Conservation (phyloP, 1,140 invertebrate species). For the Pinna nobilis region DNA sequence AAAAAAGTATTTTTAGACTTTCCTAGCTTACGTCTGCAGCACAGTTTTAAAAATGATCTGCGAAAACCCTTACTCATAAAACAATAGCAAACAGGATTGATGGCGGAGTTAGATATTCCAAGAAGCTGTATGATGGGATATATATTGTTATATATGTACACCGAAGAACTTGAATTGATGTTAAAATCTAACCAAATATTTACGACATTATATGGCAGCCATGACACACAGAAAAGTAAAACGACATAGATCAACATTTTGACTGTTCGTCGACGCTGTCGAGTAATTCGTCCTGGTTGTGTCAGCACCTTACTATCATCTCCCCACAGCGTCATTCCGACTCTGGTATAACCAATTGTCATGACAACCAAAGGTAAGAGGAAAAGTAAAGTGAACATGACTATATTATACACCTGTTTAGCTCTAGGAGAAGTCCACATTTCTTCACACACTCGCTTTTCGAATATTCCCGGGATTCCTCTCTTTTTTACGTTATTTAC, state of each 20-base stretch:
- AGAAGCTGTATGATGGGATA: slow-evolving; percentile 76
- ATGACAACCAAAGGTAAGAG: slow-evolving; percentile 85
- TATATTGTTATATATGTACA: slow-evolving; percentile 43
- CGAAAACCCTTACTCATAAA: slow-evolving; percentile 68
- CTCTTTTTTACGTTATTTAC: slow-evolving; percentile 48
- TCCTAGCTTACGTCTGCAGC: slow-evolving; percentile 36
- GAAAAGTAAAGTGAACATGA: slow-evolving; percentile 84
- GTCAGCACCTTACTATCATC: slow-evolving; percentile 78
- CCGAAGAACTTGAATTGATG: neutral
- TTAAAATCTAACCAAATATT: slow-evolving; percentile 65
- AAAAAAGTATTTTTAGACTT: neutral
- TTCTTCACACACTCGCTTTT: slow-evolving; percentile 49
- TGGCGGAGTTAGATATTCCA: slow-evolving; percentile 78
- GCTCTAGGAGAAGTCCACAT: slow-evolving; percentile 31
- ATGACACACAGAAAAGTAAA: slow-evolving; percentile 59
- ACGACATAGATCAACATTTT: slow-evolving; percentile 61
- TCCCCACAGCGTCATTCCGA: slow-evolving; percentile 87
- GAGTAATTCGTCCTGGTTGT: slow-evolving; percentile 45
- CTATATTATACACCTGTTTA: slow-evolving; percentile 78
- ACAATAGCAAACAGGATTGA: slow-evolving; percentile 70
- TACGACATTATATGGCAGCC: slow-evolving; percentile 65
- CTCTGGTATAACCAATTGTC: slow-evolving; percentile 88
- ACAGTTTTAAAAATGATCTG: slow-evolving; percentile 61
- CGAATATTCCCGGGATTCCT: slow-evolving; percentile 41
- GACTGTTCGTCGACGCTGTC: slow-evolving; percentile 58